Evolutionary conservation across 2,888 invertebrate species (phyloP), one percentile per base, ranked within the genome.

Genomic region (Lysandra bellargus): DNA sequence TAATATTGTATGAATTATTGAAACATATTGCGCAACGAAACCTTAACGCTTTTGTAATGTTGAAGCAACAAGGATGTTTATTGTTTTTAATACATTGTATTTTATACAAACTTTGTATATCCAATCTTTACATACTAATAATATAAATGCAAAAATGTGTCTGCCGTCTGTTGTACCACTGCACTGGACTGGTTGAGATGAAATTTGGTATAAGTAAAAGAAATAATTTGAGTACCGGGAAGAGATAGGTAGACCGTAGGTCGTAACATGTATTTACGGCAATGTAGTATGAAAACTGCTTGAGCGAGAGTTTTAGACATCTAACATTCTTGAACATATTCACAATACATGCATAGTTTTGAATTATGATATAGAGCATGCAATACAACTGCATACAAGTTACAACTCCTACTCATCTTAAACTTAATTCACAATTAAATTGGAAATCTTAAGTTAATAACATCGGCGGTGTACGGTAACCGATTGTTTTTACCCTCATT

Each of bases 1-100:
- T 53, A 88, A 87, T 88, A 87, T 85, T 88, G 87, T 88, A 87
- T 88, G 89, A 88, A 89, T 87, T 88, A 88, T 87, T 87, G 86
- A 53, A 57, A 30, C 33, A 12, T 57, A 53, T 69, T 69, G 69
- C 33, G 6, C 5, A 69, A 69, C 5, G 17, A 69, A 69, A 69
- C 69, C 69, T 69, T 69, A 33, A 37, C 4, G 33, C 33, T 69
- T 69, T 69, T 69, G 69, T 69, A 69, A 37, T 69, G 4, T 37
- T 33, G 69, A 69, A 33, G 33, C 69, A 69, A 37, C 69, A 37
- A 37, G 69, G 69, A 69, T 69, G 33, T 64, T 69, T 69, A 33
- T 33, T 69, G 69, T 64, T 69, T 69, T 69, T 33, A 30, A 60
- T 53, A 60, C 60, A 33, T 37, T 75, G n/a, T 78, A 78, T 79